Conservation (phyloP, 2,888 invertebrate genomes). For the Polydrusus cervinus region DNA sequence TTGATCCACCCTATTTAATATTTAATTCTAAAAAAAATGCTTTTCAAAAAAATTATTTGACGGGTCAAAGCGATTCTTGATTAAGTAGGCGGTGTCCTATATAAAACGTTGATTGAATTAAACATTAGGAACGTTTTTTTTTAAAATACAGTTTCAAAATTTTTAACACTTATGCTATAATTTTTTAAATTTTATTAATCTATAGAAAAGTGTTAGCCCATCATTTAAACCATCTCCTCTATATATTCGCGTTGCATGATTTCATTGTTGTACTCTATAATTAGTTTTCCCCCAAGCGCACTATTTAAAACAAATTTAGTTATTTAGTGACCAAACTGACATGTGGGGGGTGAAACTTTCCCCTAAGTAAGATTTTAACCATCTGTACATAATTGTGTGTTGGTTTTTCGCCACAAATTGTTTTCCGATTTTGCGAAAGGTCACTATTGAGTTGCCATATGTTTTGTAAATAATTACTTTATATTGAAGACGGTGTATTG, state of each 20-base stretch:
- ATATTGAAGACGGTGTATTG: not conserved
- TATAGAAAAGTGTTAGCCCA: no score
- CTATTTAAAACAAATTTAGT: constrained; percentile 65
- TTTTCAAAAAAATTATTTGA: no score
- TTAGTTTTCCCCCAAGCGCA: constrained; percentile 62
- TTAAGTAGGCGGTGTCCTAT: no score
- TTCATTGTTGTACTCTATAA: constrained; percentile 51
- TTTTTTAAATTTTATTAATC: no score
- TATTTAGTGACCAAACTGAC: constrained; percentile 62
- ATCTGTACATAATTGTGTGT: constrained; percentile 58
- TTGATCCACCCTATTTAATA: no score
- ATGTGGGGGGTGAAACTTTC: constrained; percentile 45
- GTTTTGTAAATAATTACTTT: constrained; percentile 18
- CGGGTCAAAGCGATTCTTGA: no score
- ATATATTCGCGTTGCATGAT: constrained; percentile 10
- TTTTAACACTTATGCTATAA: no score
- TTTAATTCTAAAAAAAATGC: no score
- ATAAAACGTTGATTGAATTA: no score
- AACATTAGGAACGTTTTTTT: no score
- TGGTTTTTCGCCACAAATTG: constrained; percentile 58
- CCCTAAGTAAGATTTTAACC: constrained; percentile 55
- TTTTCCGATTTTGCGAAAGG: constrained; percentile 24
- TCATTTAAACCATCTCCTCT: no score
- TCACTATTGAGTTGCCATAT: constrained; percentile 30
- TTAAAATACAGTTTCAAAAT: no score